Base-by-base conservation (phyloP, 2,888 invertebrate species). In the Schrankia costaestrigalis region DNA sequence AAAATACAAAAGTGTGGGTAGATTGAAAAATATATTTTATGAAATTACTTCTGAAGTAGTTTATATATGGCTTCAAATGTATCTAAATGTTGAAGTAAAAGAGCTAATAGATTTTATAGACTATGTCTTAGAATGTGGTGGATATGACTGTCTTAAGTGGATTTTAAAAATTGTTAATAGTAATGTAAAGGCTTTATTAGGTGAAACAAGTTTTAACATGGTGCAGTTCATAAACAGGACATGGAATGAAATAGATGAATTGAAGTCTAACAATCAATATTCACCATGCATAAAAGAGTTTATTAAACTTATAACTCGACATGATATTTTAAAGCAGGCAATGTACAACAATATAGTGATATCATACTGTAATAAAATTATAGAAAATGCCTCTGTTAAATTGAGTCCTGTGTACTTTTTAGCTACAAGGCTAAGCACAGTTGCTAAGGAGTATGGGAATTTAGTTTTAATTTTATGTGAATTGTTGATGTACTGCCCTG, bases 201-300 rank as follows among this genome's bases (percentile, higher is more conserved):
- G 60, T 2, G 29, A 45, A 7, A 46, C 27, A 1, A 63, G 64
- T 13, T 78, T 77, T 37, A 61, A 79, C 47, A 42, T 78, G 25
- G 34, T 49, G 22, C 46, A 63, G 28, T 82, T 84, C 42, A 58
- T 87, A 23, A 63, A 67, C 18, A 74, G 64, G 62, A 61, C 74
- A 14, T 88, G 88, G 88, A 73, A 52, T 32, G 87, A 88, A 49
- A 79, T 85, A 43, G 82, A 85, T 41, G 85, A 82, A 41, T 45
- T 88, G n/a, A 84, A 84, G 52, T 78, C 86, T 0, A 85, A 78
- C 45, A 78, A 71, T 32, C 78, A 84, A 34, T 87, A 86, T 59
- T 53, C 69, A 22, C 63, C 64, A 14, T 84, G 85, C 49, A 78
- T 88, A 34, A 56, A 77, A 57, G 75, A 80, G 42, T 87, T 87